Evolutionary conservation across 1,140 invertebrate species (phyloP).

Genomic region (Drosophila aff.): DNA sequence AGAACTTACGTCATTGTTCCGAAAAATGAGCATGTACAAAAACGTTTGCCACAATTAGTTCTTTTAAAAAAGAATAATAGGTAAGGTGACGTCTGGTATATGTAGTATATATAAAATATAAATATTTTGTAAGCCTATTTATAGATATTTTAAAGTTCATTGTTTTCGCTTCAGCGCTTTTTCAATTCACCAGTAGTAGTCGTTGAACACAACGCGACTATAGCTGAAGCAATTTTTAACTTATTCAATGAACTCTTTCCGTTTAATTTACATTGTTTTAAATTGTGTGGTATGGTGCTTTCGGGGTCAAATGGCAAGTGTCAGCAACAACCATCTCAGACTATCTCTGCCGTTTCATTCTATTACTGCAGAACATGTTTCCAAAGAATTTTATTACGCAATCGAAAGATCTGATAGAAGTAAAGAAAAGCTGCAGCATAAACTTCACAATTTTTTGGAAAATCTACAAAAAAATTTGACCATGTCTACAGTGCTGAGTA

Average conservation of each 20-base stretch:
- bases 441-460: conserved; percentile 66
- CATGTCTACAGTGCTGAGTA: conserved; percentile 57
- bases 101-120: background rate
- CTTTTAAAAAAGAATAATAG: background rate
- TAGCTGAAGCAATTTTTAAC: background rate
- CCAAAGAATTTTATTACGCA: conserved; percentile 55
- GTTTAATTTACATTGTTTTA: background rate
- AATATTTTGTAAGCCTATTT: background rate
- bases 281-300: background rate
- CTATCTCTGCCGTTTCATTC: background rate
- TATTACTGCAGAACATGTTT: conserved; percentile 56
- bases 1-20: too few species aligned
- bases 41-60: too few species aligned
- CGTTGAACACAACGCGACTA: background rate
- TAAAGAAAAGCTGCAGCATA: conserved; percentile 59
- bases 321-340: background rate
- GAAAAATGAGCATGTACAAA: too few species aligned
- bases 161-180: background rate
- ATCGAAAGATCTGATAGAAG: conserved; percentile 42
- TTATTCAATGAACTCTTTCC: background rate
- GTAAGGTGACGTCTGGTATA: background rate
- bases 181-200: background rate
- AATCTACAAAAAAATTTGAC: conserved; percentile 73
- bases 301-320: background rate
- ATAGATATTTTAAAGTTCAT: conserved; percentile 1